Evolutionary conservation across 2,888 invertebrate species (phyloP), one percentile per base, ranked within the genome.

Genomic region (Bursaphelenchus okinawaensis): DNA sequence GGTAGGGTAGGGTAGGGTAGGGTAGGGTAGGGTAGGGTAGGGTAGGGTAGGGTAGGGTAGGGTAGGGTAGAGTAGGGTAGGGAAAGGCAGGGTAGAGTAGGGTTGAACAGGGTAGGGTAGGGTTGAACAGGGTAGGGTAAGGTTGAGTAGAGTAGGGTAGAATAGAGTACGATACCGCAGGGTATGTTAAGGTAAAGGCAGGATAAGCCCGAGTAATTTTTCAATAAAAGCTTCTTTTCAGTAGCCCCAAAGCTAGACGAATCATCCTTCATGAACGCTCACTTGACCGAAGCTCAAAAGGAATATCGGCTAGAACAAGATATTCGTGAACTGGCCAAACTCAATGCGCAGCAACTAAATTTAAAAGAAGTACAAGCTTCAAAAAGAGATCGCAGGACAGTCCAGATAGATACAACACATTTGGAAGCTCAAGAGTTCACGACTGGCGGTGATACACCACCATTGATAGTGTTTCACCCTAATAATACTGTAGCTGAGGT

Each of bases 261-360:
- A 51, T 19, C 31, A 8, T 20, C 60, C 51, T 19, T 19, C 12
- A 20, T 59, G 50, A 51, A 51, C n/a, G 60, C 60, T 9, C 60
- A 27, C 12, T 20, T 59, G 23, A 59, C 51, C 51, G 60, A 16
- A 26, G 68, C 28, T 20, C 52, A 74, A 52, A 27, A 55, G 9
- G 72, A 74, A 31, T 19, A 22, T 2, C 40, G 73, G 12, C 29
- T 69, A 23, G 69, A 69, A 51, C 40, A 20, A 0, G 73, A 73
- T 52, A 69, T 69, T 26, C 29, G 73, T 12, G 29, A 40, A 16
- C 52, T 69, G 52, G 69, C 68, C 0, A 68, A 61, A 51, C 27
- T 68, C 50, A n/a, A 12, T 1, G 16, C 2, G 54, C 16, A 12
- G 16, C 12, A 54, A 54, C 40, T 40, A 12, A 9, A 40, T n/a